phyloP scores from a whole-genome alignment of 2,888 invertebrate genomes.

The Leuctra nigra region DNA sequence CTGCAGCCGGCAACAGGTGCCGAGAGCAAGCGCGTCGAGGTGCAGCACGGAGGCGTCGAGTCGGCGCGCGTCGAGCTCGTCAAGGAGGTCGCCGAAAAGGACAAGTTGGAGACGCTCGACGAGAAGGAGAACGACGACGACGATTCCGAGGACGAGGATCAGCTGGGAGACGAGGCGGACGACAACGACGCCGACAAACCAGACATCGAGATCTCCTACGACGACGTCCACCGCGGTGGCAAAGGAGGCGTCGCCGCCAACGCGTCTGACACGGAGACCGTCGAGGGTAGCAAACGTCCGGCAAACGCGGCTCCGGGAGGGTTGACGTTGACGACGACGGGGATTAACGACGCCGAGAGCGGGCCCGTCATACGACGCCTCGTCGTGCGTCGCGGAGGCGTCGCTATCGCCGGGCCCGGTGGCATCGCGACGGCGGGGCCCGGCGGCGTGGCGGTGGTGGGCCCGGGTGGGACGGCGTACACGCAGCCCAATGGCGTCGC shows the following conservation, averaged over 20 bases:
- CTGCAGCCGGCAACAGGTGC: no score
- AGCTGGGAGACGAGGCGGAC: neutral
- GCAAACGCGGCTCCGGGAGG: neutral
- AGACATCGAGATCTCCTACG: constrained; percentile 6
- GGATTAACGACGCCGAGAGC: constrained; percentile 13
- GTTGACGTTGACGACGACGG: neutral
- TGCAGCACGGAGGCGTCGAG: neutral
- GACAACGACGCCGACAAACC: constrained; percentile 8
- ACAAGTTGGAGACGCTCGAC: neutral
- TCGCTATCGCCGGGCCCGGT: constrained; percentile 76
- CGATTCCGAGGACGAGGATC: neutral
- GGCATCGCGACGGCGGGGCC: constrained; percentile 73
- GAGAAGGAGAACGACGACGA: neutral
- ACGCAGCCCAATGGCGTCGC: constrained; percentile 69
- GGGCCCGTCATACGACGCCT: constrained; percentile 38
- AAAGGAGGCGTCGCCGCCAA: neutral
- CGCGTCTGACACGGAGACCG: neutral
- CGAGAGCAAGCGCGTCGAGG: no score
- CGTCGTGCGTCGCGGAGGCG: constrained; percentile 66
- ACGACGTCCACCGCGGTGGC: neutral
- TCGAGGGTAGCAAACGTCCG: neutral
- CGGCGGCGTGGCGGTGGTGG: constrained; percentile 74
- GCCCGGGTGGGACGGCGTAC: constrained; percentile 68
- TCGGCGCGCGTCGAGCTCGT: no score
- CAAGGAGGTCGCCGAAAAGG: neutral